Evolutionary conservation across 2,113 vertebrate species (phyloP), one percentile per base, ranked within the genome.

Genomic region (Microcebus tavaratra): DNA sequence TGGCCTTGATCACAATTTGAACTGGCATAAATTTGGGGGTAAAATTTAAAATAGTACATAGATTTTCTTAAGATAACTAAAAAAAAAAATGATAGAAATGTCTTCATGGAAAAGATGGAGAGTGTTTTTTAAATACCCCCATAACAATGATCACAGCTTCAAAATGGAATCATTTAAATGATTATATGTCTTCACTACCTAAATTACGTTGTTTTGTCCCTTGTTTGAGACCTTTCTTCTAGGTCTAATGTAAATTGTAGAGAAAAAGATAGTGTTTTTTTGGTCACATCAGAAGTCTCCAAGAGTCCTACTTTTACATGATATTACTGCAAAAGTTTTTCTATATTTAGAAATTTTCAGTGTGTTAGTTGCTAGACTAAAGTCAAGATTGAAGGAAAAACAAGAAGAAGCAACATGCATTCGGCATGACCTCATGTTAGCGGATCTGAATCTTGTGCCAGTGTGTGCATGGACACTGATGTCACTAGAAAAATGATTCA

Each of bases 71-170:
- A 82, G 20, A 34, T 78, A 86, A 61, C 17, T 50, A 20, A 36
- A 76, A 8, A 93, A 57, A 6, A 90, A 92, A 96, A 81, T 79
- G 75, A 72, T 94, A 39, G 93, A 96, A 76, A 63, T 89, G 25
- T 67, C 8, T 88, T 81, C 39, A 82, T 21, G 78, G 34, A 82
- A 89, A 85, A 95, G 57, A 90, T 2, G n/a, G 29, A 70, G 12
- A 59, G 27, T 18, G 2, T 23, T 29, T 70, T 96, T 57, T 25
- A 34, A 78, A 86, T 8, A 67, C 75, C 36, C 34, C 20, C 81
- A 18, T 95, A 90, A 81, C 14, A 85, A 53, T 27, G 10, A 50
- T 31, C 31, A 65, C n/a, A 36, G 39, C 8, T 59, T 95, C 20
- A 92, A 91, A 90, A 91, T 2, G 18, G 31, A 14, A 68, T 63